Percentiles rank a stretch among this genome's conserved stretches.
Conservation (phyloP, 2,888 invertebrate species). For the Ophion ellenae region DNA sequence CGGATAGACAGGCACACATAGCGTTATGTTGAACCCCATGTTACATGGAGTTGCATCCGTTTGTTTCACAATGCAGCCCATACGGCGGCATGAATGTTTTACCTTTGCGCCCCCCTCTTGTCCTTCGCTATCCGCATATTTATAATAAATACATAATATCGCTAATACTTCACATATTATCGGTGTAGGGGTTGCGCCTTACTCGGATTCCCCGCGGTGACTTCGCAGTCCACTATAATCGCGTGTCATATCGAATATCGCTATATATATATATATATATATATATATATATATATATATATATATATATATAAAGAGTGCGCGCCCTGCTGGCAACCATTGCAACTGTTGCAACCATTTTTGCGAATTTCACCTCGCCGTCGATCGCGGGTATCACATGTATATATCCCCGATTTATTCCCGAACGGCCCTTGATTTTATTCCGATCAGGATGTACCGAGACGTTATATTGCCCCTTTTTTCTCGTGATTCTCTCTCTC, state of each 20-base stretch:
- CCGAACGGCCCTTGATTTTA: constrained; percentile 45
- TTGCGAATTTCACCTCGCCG: constrained; percentile 71
- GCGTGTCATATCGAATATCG: constrained; percentile 49
- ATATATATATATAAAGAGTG: constrained; percentile 18
- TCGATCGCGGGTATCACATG: constrained; percentile 40
- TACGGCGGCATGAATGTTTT: constrained; percentile 18
- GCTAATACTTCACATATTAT: constrained; percentile 77
- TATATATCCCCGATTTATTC: constrained; percentile 31
- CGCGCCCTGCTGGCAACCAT: constrained; percentile 55
- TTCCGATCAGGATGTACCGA: not conserved
- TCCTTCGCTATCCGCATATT: constrained; percentile 68
- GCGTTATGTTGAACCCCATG: not conserved
- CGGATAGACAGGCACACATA: constrained; percentile 5
- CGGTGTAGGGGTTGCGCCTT: constrained; percentile 54
- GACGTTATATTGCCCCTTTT: constrained; percentile 13
- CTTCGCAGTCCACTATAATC: constrained; percentile 50
- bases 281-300: too few species aligned
- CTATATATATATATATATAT: constrained; percentile 29
- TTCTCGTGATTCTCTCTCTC: not conserved
- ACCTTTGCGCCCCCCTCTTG: constrained; percentile 5
- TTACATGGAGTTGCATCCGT: not conserved
- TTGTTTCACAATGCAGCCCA: not conserved
- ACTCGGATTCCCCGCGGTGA: constrained; percentile 62
- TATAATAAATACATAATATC: constrained; percentile 82
- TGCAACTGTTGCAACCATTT: constrained; percentile 72